These are phyloP conservation scores for Bedellia somnulentella DNA, from an alignment of 2,888 invertebrate species.

Conservation along the genomic window DNA sequence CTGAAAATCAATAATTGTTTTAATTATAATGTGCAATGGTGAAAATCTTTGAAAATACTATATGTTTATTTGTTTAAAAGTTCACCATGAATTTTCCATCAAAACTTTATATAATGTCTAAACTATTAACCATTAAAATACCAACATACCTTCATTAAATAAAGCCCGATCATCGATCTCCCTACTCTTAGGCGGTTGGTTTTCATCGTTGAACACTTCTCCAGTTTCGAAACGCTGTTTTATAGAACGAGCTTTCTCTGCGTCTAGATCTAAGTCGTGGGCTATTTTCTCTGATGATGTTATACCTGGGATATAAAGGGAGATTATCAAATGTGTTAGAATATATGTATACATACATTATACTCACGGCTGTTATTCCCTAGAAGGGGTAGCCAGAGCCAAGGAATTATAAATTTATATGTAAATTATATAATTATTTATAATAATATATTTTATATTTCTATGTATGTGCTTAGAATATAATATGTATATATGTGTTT, in stretches of 20 bases:
- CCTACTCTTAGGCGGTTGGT: conserved; percentile 47
- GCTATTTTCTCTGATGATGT: conserved; percentile 59
- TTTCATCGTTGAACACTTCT: conserved; percentile 67
- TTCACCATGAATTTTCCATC: no score
- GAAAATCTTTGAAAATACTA: background rate
- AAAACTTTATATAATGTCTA: conserved; percentile 11
- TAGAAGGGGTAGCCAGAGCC: no score
- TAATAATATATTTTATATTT: no score
- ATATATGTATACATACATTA: no score
- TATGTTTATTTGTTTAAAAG: conserved; percentile 3
- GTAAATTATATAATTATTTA: no score
- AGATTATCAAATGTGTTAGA: background rate
- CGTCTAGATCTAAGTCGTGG: conserved; percentile 53
- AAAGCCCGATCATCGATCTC: conserved; percentile 72
- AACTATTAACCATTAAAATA: no score
- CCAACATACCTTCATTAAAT: conserved; percentile 71
- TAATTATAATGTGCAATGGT: no score
- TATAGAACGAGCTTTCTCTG: conserved; percentile 66
- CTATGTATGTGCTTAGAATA: no score
- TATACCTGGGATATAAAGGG: conserved; percentile 33
- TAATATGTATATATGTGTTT: no score
- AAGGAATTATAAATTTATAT: no score
- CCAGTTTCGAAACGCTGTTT: conserved; percentile 84
- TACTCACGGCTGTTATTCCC: no score
- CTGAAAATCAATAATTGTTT: no score